Evolutionary conservation across 1,140 invertebrate species (phyloP), one percentile per base, ranked within the genome.

Genomic region (Diachasma alloeum): DNA sequence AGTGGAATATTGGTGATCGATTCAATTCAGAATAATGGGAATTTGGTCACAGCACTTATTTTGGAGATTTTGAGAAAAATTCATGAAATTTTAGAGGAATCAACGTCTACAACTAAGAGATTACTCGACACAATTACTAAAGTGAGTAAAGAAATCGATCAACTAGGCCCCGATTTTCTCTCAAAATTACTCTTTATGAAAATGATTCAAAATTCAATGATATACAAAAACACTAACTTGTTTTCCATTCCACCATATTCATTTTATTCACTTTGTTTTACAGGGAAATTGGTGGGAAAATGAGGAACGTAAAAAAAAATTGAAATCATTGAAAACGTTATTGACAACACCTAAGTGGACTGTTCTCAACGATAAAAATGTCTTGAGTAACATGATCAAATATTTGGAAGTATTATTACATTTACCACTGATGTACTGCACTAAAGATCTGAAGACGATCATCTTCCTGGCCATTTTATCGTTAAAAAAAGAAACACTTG

Each of bases 331-430:
- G 11, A 84, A 78, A 69, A 56, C 81, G 48, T 36, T 79, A 11
- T 78, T 85, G 19, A 69, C 17, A 6, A 17, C 74, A 48, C 53
- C 69, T 3, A 59, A 81, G 69, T 84, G 80, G 82, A 13, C 70
- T 6, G 48, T 81, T 8, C 48, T 53, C 76, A 76, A 81, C 9
- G 17, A 80, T 26, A 26, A 71, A 42, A 56, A 56, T 66, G 48
- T 36, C 17, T 24, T 46, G n/a, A 6, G n/a, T 17, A 76, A 80
- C 75, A 37, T 86, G 68, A 26, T 76, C 63, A 42, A 78, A 39
- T 74, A 81, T 79, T 82, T 88, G 24, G 36, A 83, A 78, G 77
- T 87, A 63, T 71, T 88, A 11, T 63, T 80, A 26, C n/a, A 77
- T 75, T 53, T 88, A 44, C 84, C 85, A 22, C 68, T 82, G 0